Percentiles rank a stretch among this genome's conserved stretches.
Evolutionary conservation across 2,113 vertebrate genomes (phyloP).

Genomic region (Urocolius indicus): DNA sequence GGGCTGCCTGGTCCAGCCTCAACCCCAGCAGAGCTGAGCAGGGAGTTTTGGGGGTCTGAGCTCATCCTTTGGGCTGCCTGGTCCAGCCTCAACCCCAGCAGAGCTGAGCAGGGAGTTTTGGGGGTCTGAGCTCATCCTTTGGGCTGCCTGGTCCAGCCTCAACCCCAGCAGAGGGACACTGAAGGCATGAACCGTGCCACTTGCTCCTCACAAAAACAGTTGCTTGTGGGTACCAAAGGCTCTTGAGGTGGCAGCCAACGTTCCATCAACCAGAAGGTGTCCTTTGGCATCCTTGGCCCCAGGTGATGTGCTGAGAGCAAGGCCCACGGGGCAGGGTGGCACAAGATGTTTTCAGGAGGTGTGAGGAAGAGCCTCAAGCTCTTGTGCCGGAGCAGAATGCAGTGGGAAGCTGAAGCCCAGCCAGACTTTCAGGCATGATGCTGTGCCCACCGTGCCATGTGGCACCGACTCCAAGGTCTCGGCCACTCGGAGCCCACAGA

Average conservation of each 20-base stretch:
- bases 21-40: too few species aligned
- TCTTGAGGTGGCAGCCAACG: accelerated
- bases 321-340: neutral
- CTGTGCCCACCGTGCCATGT: neutral
- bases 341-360: neutral
- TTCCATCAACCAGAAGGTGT: neutral
- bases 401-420: neutral
- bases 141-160: neutral
- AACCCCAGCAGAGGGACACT: neutral
- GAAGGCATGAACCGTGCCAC: accelerated
- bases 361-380: neutral
- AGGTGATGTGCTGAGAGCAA: accelerated
- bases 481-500: slow-evolving; percentile 12
- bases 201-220: neutral
- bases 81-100: too few species aligned
- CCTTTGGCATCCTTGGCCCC: accelerated
- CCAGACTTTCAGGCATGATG: neutral
- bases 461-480: slow-evolving; percentile 30
- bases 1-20: too few species aligned
- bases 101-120: too few species aligned
- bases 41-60: too few species aligned
- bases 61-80: too few species aligned
- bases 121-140: too few species aligned
- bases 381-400: neutral
- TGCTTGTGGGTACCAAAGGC: neutral